These are phyloP conservation scores for Oreochromis grahami DNA, from an alignment of 2,797 vertebrate genomes.

Conservation along the genomic window DNA sequence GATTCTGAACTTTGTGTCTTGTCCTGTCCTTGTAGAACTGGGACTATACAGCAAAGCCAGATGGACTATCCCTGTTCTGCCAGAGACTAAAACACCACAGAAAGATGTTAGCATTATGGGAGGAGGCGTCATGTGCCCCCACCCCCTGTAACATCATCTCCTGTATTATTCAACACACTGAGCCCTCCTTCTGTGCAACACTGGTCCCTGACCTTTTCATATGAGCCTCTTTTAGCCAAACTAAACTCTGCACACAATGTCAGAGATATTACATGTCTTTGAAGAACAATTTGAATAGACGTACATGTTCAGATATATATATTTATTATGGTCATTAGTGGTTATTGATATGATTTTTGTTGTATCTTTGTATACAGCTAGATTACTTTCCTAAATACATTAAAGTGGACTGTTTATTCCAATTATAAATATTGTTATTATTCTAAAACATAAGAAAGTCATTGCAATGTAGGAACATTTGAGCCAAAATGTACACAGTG, in stretches of 20 bases:
- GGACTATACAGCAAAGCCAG: conserved; percentile 36
- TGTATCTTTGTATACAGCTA: neutral
- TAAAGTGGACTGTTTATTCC: neutral
- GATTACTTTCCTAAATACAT: neutral
- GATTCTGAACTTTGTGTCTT: conserved; percentile 15
- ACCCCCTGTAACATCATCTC: conserved; percentile 26
- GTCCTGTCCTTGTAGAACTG: conserved; percentile 39
- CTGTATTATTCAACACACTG: conserved; percentile 65
- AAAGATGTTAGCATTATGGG: conserved; percentile 34
- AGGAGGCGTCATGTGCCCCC: conserved; percentile 6
- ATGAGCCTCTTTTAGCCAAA: conserved; percentile 7
- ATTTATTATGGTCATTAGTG: neutral
- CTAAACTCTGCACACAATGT: conserved; percentile 22
- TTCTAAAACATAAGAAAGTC: neutral
- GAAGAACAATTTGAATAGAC: neutral
- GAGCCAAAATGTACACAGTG: neutral
- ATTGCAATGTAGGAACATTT: neutral
- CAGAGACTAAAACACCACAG: conserved; percentile 40
- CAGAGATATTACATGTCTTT: neutral
- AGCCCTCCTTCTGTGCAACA: conserved; percentile 35
- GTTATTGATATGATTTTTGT: neutral
- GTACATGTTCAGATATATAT: neutral
- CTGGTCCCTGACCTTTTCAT: conserved; percentile 52
- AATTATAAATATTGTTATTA: neutral
- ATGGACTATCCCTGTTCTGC: conserved; percentile 51